Base-by-base conservation (phyloP, 2,797 vertebrate genomes). In the Pitangus sulphuratus region DNA sequence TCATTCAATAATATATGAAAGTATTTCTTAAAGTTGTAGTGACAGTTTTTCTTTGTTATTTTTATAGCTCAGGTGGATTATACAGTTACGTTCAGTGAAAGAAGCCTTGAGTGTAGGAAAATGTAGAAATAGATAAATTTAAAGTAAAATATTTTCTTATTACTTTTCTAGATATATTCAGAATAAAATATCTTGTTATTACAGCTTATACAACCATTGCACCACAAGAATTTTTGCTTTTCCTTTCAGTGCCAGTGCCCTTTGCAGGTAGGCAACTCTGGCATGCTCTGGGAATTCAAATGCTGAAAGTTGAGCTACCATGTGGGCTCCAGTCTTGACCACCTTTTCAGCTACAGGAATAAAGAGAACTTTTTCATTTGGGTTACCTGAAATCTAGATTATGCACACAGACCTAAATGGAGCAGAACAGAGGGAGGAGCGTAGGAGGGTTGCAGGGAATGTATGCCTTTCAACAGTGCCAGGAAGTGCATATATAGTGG, bases 401-500 rank as follows among this genome's bases (percentile, higher is more conserved):
- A 70, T 95, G 83, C 76, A 77, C 85, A 82, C 30, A 95, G 85
- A 82, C 85, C 85, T 94, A 96, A 97, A 96, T 97, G 96, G 92
- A 96, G 93, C 89, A 95, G 95, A 96, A 91, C 95, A 96, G 96
- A 95, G 95, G 95, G 95, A 96, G 94, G 95, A 76, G 85, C 9
- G 95, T 97, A 88, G 96, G 95, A 96, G 95, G 94, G 44, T 69
- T 92, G 80, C 84, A 94, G 93, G 65, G 91, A 96, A 97, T 95
- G 91, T 96, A 91, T 96, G 95, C 79, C 80, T 95, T 92, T 96
- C 92, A 95, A 72, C 89, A 94, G 92, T 90, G 96, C 95, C 95
- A 96, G 74, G 51, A 91, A 96, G 87, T 93, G 95, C 94, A 96
- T 97, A 97, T 96, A 96, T 96, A 96, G 95, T 96, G 96, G 92